A percentile compares a stretch with the other conserved stretches of the same genome.
phyloP scores from a whole-genome alignment of 2,888 invertebrate species.

The Mesoligia furuncula region DNA sequence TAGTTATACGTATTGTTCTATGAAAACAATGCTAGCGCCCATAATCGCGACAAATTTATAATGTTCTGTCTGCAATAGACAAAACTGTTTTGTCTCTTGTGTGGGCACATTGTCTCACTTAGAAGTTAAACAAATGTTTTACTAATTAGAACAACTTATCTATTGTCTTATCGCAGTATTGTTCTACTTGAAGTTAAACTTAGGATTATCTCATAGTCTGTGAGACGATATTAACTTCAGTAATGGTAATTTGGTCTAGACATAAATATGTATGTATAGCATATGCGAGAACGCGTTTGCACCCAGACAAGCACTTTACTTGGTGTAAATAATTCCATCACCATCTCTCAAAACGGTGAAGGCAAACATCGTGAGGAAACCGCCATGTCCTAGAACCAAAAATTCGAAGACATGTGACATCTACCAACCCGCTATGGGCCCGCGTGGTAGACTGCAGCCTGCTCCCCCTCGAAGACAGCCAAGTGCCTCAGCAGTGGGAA shows the following conservation, averaged over 20 bases:
- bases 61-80: background rate
- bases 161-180: constrained; percentile 23
- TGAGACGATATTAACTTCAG: background rate
- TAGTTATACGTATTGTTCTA: background rate
- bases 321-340: too few relatives aligned
- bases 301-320: background rate
- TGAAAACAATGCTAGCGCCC: background rate
- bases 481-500: too few relatives aligned
- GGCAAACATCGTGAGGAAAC: too few relatives aligned
- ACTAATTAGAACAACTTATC: constrained; percentile 35
- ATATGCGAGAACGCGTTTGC: background rate
- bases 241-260: background rate
- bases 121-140: constrained; percentile 13
- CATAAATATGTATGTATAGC: background rate
- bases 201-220: constrained; percentile 3
- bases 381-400: too few relatives aligned
- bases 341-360: too few relatives aligned
- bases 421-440: too few relatives aligned
- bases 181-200: constrained; percentile 21
- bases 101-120: background rate
- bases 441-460: too few relatives aligned
- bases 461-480: too few relatives aligned
- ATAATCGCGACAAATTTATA: background rate
- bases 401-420: too few relatives aligned
- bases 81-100: background rate